These are phyloP conservation scores for Henricia sp. DNA, from an alignment of 53 echinoderm and acorn worm species.

Conservation along the genomic window DNA sequence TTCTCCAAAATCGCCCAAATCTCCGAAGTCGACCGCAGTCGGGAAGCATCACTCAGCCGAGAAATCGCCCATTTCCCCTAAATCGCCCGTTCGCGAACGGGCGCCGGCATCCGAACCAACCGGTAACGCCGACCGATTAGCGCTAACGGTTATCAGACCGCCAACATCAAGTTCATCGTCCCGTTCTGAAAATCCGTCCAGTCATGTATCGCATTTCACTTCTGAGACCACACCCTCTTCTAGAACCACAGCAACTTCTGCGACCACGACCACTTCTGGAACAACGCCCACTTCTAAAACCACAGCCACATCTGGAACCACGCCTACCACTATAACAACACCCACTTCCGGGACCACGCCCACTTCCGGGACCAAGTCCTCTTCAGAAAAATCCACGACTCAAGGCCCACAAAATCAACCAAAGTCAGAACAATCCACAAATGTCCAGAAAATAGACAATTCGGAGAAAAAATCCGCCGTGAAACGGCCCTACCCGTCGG, in stretches of 20 bases:
- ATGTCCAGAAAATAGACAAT: too few species aligned
- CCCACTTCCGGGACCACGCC: background rate
- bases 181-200: background rate
- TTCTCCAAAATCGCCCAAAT: background rate
- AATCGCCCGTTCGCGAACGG: background rate
- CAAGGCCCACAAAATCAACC: too few species aligned
- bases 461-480: background rate
- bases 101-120: background rate
- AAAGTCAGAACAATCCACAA: too few species aligned
- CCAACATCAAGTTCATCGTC: background rate
- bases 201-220: background rate
- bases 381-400: too few species aligned
- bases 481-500: background rate
- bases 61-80: background rate
- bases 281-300: background rate
- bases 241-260: background rate
- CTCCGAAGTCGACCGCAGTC: conserved; percentile 10
- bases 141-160: background rate
- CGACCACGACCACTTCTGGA: background rate
- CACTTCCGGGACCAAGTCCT: too few species aligned
- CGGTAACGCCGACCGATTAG: background rate
- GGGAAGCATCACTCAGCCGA: conserved; percentile 1
- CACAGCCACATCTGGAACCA: background rate
- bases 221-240: background rate
- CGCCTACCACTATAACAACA: background rate